Conservation (phyloP, 1,140 invertebrate species). For the Drosophila novamexicana region DNA sequence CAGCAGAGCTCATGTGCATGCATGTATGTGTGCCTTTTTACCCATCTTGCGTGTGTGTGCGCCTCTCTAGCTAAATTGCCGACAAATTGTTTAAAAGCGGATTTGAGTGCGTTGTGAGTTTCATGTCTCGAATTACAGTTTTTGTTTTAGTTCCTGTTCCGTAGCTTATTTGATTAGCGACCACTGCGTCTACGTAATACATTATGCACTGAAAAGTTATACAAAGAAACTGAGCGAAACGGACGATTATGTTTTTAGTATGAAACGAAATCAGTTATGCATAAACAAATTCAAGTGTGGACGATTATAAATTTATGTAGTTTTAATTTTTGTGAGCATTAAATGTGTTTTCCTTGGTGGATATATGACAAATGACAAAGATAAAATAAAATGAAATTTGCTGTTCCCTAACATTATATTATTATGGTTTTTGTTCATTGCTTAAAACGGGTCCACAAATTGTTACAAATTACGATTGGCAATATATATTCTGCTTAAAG, state of each 20-base stretch:
- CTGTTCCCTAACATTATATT: no score
- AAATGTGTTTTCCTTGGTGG: no score
- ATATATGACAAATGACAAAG: no score
- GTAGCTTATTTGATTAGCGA: constrained; percentile 6
- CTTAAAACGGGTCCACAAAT: no score
- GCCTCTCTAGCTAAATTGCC: constrained; percentile 46
- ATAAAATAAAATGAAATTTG: no score
- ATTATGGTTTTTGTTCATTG: no score
- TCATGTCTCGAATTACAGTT: constrained; percentile 66
- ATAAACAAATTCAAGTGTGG: neutral
- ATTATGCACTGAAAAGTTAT: constrained; percentile 26
- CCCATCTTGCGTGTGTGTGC: constrained; percentile 6
- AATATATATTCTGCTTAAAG: neutral
- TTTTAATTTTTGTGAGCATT: no score
- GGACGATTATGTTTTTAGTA: constrained; percentile 24
- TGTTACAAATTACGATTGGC: no score
- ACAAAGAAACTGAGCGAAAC: constrained; percentile 12
- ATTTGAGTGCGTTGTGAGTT: constrained; percentile 37
- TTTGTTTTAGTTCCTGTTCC: constrained; percentile 24
- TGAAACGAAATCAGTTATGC: constrained; percentile 15
- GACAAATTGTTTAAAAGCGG: constrained; percentile 70
- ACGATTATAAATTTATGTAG: no score
- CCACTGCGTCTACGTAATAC: constrained; percentile 48
- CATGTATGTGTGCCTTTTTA: constrained; percentile 44
- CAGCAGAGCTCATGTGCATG: constrained; percentile 21